Base-by-base conservation (phyloP, 1,140 invertebrate genomes). In the Pseudomyrmex dendroicus region DNA sequence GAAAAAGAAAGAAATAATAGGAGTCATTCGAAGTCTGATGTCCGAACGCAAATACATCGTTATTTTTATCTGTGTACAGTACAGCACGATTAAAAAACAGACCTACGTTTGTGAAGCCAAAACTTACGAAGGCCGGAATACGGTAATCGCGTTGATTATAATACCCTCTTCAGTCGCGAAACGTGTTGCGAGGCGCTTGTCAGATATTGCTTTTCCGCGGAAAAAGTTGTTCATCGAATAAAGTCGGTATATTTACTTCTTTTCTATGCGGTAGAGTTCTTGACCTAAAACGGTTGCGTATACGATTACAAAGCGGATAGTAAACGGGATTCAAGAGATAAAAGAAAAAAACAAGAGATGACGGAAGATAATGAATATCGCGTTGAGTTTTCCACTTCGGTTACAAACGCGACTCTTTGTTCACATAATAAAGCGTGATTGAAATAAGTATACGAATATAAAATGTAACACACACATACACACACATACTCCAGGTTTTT, bases 241-340 rank as follows among this genome's bases (percentile, higher is more conserved):
- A 85, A 62, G 70, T 67, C 56, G 13, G n/a, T 82, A 70, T 17
- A 70, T 48, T 63, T 67, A 67, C 56, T 84, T 83, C 52, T 86
- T 73, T 82, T 82, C 22, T 82, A 52, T 67, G 57, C 25, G 73
- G 44, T 54, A 48, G 17, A 57, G 57, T 25, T 56, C 59, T 86
- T 86, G 57, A 83, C 59, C 64, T 25, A 86, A 86, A 86, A 80
- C 22, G 20, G 44, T 76, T 54, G 48, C 10, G 2, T 64, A 35
- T 35, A 1, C 10, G 7, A 35, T 46, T 52, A 46, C 15, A 54
- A 64, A 35, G 35, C 35, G 35, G 5, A 35, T 3, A 35, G 22
- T 74, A 50, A 61, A 10, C 20, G 2, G 20, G 9, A 3, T 66
- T 52, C 12, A 54, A 8, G 22, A 66, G 10, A 52, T 35, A 5